Percentiles rank a stretch among this genome's conserved stretches.
Conservation (phyloP, 2,797 vertebrate species). For the Gymnocypris eckloni region DNA sequence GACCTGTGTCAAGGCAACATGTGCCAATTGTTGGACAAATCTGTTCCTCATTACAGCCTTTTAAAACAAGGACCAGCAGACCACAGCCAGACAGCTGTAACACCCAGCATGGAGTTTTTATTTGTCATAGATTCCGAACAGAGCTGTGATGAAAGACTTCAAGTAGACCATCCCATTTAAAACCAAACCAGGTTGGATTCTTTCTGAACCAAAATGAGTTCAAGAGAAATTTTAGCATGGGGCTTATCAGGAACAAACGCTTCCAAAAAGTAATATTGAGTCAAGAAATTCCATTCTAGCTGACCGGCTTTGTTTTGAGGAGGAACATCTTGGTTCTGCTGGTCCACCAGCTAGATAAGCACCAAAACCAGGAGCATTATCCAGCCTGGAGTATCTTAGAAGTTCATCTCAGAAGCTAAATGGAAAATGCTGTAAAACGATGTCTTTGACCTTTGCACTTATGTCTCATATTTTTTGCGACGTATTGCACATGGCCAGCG, state of each 20-base stretch:
- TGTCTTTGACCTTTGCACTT: neutral
- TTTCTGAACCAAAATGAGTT: neutral
- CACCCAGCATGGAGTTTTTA: constrained; percentile 27
- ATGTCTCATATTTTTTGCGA: neutral
- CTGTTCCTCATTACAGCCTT: constrained; percentile 46
- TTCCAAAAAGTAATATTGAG: neutral
- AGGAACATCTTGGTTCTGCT: neutral
- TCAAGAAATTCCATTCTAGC: neutral
- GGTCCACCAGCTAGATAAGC: neutral
- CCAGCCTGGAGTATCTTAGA: neutral
- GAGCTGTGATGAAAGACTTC: constrained; percentile 7
- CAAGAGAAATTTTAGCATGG: neutral
- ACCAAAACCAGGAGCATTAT: neutral
- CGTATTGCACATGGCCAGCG: no score
- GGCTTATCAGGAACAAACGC: neutral
- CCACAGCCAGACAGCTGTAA: constrained; percentile 11
- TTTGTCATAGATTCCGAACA: constrained; percentile 38
- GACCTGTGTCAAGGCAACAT: constrained; percentile 13
- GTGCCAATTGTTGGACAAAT: constrained; percentile 36
- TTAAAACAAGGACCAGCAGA: constrained; percentile 15
- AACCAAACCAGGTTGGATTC: neutral
- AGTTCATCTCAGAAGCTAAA: constrained; percentile 1
- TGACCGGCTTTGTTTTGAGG: neutral
- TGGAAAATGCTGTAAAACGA: neutral
- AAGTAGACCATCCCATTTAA: constrained; percentile 15